A percentile compares a stretch with the other conserved stretches of the same genome.
These are phyloP conservation scores for Cosmopolites sordidus DNA, from an alignment of 2,888 invertebrate genomes.

Conservation along the genomic window DNA sequence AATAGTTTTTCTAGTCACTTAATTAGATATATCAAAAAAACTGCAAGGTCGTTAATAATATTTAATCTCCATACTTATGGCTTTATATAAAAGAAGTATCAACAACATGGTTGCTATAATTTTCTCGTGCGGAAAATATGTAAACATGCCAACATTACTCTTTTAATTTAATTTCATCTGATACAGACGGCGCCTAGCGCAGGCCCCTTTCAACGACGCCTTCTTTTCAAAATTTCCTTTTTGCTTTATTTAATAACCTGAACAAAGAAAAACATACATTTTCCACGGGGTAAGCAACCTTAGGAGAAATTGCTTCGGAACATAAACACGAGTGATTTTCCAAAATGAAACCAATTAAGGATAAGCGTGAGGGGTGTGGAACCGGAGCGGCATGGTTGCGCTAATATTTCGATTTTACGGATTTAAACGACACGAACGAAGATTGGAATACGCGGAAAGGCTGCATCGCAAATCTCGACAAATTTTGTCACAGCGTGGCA, in stretches of 20 bases:
- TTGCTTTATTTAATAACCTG: not conserved
- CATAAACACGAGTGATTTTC: slow-evolving; percentile 25
- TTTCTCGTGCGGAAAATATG: no score
- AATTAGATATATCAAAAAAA: no score
- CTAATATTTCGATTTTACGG: slow-evolving; percentile 1
- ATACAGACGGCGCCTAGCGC: no score
- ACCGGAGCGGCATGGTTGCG: not conserved
- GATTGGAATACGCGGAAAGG: not conserved
- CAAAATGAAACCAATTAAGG: slow-evolving; percentile 27
- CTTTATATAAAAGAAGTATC: no score
- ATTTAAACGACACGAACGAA: not conserved
- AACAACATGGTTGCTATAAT: no score
- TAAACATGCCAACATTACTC: no score
- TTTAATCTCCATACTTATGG: no score
- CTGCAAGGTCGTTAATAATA: no score
- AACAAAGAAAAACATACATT: not conserved
- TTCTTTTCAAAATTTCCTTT: not conserved
- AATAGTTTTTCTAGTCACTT: no score
- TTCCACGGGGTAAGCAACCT: not conserved
- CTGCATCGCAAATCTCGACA: not conserved
- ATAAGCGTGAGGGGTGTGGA: slow-evolving; percentile 9
- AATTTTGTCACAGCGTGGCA: not conserved
- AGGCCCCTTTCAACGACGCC: no score
- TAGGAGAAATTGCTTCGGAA: slow-evolving; percentile 18
- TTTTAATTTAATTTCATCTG: no score